phyloP scores from a whole-genome alignment of 2,888 invertebrate genomes.

The Ectobius pallidus region DNA sequence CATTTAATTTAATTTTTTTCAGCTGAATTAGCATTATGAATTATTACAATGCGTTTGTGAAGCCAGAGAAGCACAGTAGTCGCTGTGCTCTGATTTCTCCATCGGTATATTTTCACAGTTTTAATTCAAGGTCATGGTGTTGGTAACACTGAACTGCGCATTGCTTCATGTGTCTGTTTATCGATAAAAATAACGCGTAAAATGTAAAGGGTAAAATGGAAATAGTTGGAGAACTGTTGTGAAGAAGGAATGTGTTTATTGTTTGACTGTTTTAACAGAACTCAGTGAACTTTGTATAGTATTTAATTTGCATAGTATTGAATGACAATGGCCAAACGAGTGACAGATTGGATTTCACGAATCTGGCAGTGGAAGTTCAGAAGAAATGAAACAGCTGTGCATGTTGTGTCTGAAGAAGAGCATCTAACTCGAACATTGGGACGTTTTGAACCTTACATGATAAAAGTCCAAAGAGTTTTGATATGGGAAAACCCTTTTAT shows the following conservation, averaged over 20 bases:
- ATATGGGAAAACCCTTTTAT: conserved; percentile 54
- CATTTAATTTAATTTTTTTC: too few relatives aligned
- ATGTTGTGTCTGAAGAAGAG: conserved; percentile 34
- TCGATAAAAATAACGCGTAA: conserved; percentile 38
- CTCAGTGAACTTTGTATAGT: not conserved
- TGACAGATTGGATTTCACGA: conserved; percentile 39
- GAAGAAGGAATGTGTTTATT: not conserved
- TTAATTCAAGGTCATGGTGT: conserved; percentile 19
- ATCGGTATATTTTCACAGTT: too few relatives aligned
- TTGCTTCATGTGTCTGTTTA: conserved; percentile 17
- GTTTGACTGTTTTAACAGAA: too few relatives aligned
- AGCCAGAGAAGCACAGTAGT: too few relatives aligned
- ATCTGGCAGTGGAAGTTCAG: conserved; percentile 27
- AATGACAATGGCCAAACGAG: conserved; percentile 30
- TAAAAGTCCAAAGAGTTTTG: conserved; percentile 48
- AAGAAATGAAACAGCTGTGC: conserved; percentile 29
- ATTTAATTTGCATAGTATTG: not conserved
- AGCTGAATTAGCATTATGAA: too few relatives aligned
- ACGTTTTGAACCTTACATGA: conserved; percentile 45
- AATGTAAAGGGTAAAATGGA: conserved; percentile 23
- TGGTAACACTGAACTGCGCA: conserved; percentile 23
- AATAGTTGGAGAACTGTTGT: not conserved
- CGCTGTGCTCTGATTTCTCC: too few relatives aligned
- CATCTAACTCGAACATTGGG: conserved; percentile 36
- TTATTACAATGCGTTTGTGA: too few relatives aligned